These are phyloP conservation scores for Percopsis transmontana DNA, from an alignment of 2,113 vertebrate genomes.

Conservation along the genomic window DNA sequence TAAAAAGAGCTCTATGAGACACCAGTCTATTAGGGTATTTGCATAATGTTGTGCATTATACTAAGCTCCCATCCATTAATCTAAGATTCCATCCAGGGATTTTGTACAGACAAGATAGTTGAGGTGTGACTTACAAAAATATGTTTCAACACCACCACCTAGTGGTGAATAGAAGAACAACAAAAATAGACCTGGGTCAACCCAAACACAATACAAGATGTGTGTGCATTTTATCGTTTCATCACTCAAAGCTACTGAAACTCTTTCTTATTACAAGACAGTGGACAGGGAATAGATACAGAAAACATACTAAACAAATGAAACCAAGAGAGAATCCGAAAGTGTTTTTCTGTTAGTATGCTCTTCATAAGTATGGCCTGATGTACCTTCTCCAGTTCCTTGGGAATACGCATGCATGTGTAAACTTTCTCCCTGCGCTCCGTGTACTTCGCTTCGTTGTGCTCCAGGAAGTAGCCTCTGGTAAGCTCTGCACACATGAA, in stretches of 20 bases:
- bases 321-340: neutral
- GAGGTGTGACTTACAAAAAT: neutral
- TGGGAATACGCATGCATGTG: slow-evolving; percentile 95
- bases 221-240: no score
- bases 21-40: neutral
- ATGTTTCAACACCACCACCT: slow-evolving; percentile 34
- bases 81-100: neutral
- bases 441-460: slow-evolving; percentile 97
- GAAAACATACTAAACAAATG: neutral
- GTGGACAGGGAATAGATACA: neutral
- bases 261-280: neutral
- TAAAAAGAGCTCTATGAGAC: neutral
- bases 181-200: slow-evolving; percentile 10
- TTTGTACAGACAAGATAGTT: neutral
- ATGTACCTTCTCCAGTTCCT: slow-evolving; percentile 94
- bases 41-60: neutral
- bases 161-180: slow-evolving; percentile 24
- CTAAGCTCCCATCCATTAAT: no score
- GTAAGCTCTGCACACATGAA: slow-evolving; percentile 95
- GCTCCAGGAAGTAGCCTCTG: slow-evolving; percentile 97
- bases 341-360: neutral
- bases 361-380: neutral
- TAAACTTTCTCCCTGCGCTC: slow-evolving; percentile 94
- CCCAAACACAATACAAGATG: neutral
- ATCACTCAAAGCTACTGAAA: neutral